Evolutionary conservation across 2,797 vertebrate genomes (phyloP).

Genomic region (Poecilia wingei): DNA sequence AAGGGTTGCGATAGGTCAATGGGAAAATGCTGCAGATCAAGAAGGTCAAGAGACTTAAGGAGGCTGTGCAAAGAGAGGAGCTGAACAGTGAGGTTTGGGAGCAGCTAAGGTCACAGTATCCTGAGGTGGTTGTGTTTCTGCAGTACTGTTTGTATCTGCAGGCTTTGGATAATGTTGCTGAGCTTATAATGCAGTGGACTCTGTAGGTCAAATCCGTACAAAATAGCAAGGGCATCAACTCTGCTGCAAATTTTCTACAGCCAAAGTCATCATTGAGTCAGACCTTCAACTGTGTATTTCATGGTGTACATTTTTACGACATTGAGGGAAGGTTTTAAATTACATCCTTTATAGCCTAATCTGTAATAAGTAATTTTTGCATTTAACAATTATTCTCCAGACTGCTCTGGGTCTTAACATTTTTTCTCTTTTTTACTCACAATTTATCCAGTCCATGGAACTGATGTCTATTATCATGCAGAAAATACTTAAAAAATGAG

Average conservation of each 20-base stretch:
- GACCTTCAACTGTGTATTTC: slow-evolving; percentile 3
- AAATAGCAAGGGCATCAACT: slow-evolving; percentile 51
- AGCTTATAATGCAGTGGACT: slow-evolving; percentile 44
- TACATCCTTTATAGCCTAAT: not conserved
- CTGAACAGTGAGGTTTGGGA: not conserved
- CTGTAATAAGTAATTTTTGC: not conserved
- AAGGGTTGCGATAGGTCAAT: slow-evolving; percentile 21
- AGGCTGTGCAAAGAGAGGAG: not conserved
- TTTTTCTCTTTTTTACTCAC: not conserved
- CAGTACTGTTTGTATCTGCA: slow-evolving; percentile 38
- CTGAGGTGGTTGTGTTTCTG: slow-evolving; percentile 42
- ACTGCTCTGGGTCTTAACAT: not conserved
- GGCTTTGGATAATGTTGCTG: slow-evolving; percentile 41
- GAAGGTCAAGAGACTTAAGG: slow-evolving; percentile 25
- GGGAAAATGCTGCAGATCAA: slow-evolving; percentile 4
- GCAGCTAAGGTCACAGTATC: slow-evolving; percentile 48
- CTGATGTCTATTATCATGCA: not conserved
- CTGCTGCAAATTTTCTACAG: slow-evolving; percentile 30
- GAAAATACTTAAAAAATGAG: not conserved
- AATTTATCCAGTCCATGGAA: not conserved
- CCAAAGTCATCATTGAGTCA: slow-evolving; percentile 21
- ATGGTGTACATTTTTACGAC: slow-evolving; percentile 9
- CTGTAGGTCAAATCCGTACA: slow-evolving; percentile 51
- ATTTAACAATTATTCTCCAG: not conserved
- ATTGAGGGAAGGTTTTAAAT: not conserved